These are phyloP conservation scores for Platycheirus albimanus DNA, from an alignment of 2,888 invertebrate species.

Conservation along the genomic window DNA sequence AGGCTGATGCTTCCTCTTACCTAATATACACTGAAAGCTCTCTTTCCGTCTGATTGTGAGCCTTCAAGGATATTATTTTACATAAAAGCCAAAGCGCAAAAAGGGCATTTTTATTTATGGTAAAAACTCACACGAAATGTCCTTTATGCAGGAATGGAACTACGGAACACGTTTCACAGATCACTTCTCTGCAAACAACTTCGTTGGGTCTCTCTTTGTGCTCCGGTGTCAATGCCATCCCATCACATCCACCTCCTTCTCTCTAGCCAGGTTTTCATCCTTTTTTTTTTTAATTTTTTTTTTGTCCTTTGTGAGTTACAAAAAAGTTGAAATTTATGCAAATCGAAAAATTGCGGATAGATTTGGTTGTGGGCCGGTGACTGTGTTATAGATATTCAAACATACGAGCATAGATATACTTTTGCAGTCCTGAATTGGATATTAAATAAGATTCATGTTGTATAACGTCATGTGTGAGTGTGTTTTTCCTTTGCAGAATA, in stretches of 20 bases:
- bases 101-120: slow-evolving; percentile 69
- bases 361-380: slow-evolving; percentile 65
- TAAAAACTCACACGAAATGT: slow-evolving; percentile 52
- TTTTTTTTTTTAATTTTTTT: slow-evolving; percentile 18
- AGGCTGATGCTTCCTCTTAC: slow-evolving; percentile 51
- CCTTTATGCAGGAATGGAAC: slow-evolving; percentile 57
- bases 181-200: slow-evolving; percentile 58
- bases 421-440: slow-evolving; percentile 62
- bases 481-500: slow-evolving; percentile 28
- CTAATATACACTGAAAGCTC: slow-evolving; percentile 52
- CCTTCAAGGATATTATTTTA: slow-evolving; percentile 65
- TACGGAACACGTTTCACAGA: slow-evolving; percentile 71
- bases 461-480: slow-evolving; percentile 40
- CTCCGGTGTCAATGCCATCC: slow-evolving; percentile 62
- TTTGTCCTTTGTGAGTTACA: slow-evolving; percentile 36
- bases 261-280: slow-evolving; percentile 14
- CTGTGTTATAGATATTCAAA: no score
- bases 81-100: slow-evolving; percentile 51
- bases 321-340: slow-evolving; percentile 69
- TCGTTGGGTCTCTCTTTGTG: slow-evolving; percentile 48
- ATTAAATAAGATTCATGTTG: slow-evolving; percentile 68
- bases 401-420: slow-evolving; percentile 18
- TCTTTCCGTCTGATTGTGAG: slow-evolving; percentile 51
- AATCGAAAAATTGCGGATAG: slow-evolving; percentile 73
- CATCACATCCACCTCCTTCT: slow-evolving; percentile 23